Evolutionary conservation across 2,113 vertebrate genomes (phyloP), one percentile per base, ranked within the genome.

Genomic region (Pseudorectes ferrugineus): DNA sequence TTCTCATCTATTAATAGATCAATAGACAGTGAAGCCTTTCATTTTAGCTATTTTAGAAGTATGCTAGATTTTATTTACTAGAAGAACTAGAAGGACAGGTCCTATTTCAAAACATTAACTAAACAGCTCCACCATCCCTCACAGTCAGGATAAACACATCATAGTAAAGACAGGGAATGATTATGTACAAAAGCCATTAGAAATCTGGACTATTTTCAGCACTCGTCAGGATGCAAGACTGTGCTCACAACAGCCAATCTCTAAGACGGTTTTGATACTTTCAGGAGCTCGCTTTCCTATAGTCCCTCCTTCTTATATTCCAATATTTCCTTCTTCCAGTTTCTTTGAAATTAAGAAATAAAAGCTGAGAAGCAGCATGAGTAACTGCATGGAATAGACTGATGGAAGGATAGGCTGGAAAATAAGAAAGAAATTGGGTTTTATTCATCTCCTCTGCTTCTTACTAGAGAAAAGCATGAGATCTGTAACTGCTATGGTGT

Each of bases 11-110:
- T 23, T 81, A 84, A 71, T 31, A 81, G 18, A 58, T 26, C 31
- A 55, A 68, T 3, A 85, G 33, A 76, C 18, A 94, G 38, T 31
- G 38, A 49, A 0, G 0, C 26, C 29, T 72, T 74, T 83, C n/a
- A 63, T 84, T 92, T 77, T 4, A 85, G 46, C 61, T 73, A 28
- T 45, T 93, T 89, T 58, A 70, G 28, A 85, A 82, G 33, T 14
- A 51, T 8, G 29, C 24, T 38, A 58, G 25, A 54, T 79, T 85
- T 80, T 58, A 66, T 75, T 95, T 51, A 42, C 42, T 38, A 65
- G 80, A 80, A 88, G 29, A 93, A 92, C 87, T 45, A 75, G 80
- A 87, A 92, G 84, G 89, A 81, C 76, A 57, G 68, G 80, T 84
- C 28, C 43, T 85, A 38, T 42, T 81, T 87, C 68, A 81, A 93